Conservation (phyloP, 1,140 invertebrate species). For the Choristoneura fumiferana region DNA sequence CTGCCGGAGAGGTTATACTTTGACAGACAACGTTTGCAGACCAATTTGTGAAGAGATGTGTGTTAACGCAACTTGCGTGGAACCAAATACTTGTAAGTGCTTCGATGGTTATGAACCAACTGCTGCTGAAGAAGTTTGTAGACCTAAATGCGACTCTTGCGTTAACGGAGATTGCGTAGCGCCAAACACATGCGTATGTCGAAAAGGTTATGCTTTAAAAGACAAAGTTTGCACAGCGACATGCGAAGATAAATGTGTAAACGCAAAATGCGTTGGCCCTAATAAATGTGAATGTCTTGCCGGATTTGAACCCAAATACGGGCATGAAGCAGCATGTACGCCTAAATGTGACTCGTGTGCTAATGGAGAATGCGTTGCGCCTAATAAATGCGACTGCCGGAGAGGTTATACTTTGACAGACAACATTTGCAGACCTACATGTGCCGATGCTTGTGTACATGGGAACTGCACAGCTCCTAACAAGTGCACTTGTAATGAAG, state of each 20-base stretch:
- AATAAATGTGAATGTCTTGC: conserved; percentile 7
- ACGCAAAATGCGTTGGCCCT: conserved; percentile 1
- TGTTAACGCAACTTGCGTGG: conserved; percentile 28
- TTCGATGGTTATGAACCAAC: conserved; percentile 10
- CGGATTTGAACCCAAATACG: neutral
- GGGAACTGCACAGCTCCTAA: conserved; percentile 57
- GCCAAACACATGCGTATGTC: neutral
- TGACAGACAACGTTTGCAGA: conserved; percentile 43
- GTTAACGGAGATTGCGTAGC: neutral
- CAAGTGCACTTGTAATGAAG: conserved; percentile 24
- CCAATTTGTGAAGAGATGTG: conserved; percentile 69
- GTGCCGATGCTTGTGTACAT: conserved; percentile 64
- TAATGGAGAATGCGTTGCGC: conserved; percentile 77
- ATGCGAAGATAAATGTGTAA: conserved; percentile 76
- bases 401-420: conserved; percentile 36
- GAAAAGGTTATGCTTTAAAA: neutral
- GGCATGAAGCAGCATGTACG: neutral
- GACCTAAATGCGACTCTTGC: neutral
- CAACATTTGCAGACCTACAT: conserved; percentile 60
- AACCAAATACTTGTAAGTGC: conserved; percentile 51
- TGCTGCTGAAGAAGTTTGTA: neutral
- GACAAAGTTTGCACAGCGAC: neutral
- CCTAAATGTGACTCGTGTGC: conserved; percentile 59
- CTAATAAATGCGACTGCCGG: conserved; percentile 67
- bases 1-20: conserved; percentile 46